Percentiles rank a stretch among this genome's conserved stretches.
phyloP scores from a whole-genome alignment of 2,888 invertebrate genomes.

The Drosophila tanythrix region DNA sequence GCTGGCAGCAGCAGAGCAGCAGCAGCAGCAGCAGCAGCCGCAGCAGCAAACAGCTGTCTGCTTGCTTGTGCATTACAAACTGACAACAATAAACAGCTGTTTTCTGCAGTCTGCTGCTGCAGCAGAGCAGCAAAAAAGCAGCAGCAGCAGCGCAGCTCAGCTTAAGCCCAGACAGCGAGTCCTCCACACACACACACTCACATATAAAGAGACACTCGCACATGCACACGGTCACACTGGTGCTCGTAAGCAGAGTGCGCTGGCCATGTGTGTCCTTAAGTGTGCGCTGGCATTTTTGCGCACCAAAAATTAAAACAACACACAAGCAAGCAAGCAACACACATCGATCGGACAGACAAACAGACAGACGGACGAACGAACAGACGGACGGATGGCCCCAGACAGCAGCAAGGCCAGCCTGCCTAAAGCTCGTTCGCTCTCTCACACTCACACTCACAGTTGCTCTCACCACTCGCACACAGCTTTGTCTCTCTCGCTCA shows the following conservation, averaged over 20 bases:
- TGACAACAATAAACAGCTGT: conserved; percentile 69
- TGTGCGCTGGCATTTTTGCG: conserved; percentile 69
- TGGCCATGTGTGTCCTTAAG: conserved; percentile 68
- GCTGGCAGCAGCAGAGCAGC: conserved; percentile 10
- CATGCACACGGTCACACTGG: conserved; percentile 5
- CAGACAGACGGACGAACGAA: conserved; percentile 7
- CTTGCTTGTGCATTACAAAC: conserved; percentile 34
- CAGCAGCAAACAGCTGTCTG: conserved; percentile 47
- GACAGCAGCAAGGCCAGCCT: conserved; percentile 50
- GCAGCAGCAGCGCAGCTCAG: conserved; percentile 28
- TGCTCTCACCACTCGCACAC: not conserved
- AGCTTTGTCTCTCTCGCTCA: conserved; percentile 33
- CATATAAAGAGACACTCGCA: conserved; percentile 15
- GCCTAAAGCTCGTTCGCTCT: conserved; percentile 51
- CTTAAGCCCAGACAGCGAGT: conserved; percentile 47
- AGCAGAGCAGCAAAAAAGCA: conserved; percentile 27
- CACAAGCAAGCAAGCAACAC: conserved; percentile 29
- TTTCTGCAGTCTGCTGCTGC: conserved; percentile 40
- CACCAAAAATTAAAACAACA: conserved; percentile 44
- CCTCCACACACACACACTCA: conserved; percentile 37
- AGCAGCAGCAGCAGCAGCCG: conserved; percentile 8
- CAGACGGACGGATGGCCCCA: conserved; percentile 32
- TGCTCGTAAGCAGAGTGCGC: conserved; percentile 18
- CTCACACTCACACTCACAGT: conserved; percentile 12
- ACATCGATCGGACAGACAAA: conserved; percentile 20